Evolutionary conservation across 1,140 invertebrate genomes (phyloP).

Genomic region (Sarcophaga bullata): DNA sequence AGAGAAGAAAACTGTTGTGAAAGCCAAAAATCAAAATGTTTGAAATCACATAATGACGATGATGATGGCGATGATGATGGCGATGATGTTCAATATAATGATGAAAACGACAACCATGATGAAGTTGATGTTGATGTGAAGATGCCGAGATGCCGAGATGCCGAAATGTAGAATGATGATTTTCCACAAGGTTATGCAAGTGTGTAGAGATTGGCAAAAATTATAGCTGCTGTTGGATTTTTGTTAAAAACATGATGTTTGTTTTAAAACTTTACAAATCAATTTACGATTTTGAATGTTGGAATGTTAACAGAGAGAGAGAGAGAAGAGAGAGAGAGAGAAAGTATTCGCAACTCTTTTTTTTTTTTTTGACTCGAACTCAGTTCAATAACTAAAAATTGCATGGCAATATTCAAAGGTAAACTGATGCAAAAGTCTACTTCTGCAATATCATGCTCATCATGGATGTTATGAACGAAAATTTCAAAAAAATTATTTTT

Average conservation of each 20-base stretch:
- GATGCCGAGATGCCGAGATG: neutral
- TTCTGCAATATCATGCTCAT: neutral
- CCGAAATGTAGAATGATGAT: neutral
- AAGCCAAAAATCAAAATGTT: slow-evolving; percentile 33
- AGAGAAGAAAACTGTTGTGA: neutral
- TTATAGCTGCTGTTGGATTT: neutral
- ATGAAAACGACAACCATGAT: neutral
- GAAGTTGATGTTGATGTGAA: neutral
- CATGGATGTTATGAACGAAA: too few relatives aligned
- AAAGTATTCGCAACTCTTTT: too few relatives aligned
- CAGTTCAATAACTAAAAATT: neutral
- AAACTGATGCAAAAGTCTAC: neutral
- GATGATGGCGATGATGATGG: neutral
- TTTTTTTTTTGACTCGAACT: too few relatives aligned
- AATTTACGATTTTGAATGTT: neutral
- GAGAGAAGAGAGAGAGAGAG: too few relatives aligned
- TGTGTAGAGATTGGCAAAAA: neutral
- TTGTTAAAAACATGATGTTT: neutral
- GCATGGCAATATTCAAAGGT: neutral
- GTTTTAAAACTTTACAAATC: neutral
- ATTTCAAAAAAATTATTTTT: too few relatives aligned
- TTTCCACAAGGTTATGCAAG: slow-evolving; percentile 1
- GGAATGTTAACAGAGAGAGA: too few relatives aligned
- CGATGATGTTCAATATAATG: neutral
- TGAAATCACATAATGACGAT: slow-evolving; percentile 12